Base-by-base conservation (phyloP, 2,797 vertebrate genomes). In the Hapalemur alaotrensis region DNA sequence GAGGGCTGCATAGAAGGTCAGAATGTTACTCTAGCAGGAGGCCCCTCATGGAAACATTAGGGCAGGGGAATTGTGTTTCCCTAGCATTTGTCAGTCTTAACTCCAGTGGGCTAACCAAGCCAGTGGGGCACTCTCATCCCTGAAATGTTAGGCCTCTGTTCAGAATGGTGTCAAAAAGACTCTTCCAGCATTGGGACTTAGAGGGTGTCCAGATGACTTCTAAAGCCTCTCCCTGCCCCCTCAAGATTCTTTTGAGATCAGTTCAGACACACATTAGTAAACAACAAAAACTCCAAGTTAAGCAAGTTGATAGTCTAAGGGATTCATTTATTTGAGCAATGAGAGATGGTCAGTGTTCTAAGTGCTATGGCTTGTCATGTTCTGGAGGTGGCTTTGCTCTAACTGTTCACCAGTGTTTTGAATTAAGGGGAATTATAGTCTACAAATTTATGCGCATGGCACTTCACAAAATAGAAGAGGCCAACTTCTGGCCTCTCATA, bases 381-480 rank as follows among this genome's bases (percentile, higher is more conserved):
- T 97, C 84, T 75, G 25, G 38, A 78, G 32, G 41, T 88, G 93
- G 76, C 96, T 93, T 93, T 93, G 41, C 30, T 93, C 91, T 95
- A 12, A 92, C 95, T 96, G 85, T 83, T 96, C 93, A 80, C 50
- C 86, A 95, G 96, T 95, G 98, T 98, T 97, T 96, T 92, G 89
- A 97, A 84, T 98, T 97, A 96, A 96, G 94, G 75, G 84, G 46
- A 95, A 82, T 93, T 95, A 92, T 94, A 95, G 83, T 67, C 72
- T 96, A 91, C 89, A 96, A 46, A 96, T 97, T 95, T 95, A 97
- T 88, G 87, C 32, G 92, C 54, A 88, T 92, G 93, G 69, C 91
- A 94, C 76, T 94, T 82, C 93, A 92, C 80, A 95, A 95, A 96
- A 88, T 23, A 91, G 81, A 93, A 72, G 59, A 93, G 57, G 65